These are phyloP conservation scores for Cephalophus harveyi DNA, from an alignment of 2,113 vertebrate genomes.

Conservation along the genomic window DNA sequence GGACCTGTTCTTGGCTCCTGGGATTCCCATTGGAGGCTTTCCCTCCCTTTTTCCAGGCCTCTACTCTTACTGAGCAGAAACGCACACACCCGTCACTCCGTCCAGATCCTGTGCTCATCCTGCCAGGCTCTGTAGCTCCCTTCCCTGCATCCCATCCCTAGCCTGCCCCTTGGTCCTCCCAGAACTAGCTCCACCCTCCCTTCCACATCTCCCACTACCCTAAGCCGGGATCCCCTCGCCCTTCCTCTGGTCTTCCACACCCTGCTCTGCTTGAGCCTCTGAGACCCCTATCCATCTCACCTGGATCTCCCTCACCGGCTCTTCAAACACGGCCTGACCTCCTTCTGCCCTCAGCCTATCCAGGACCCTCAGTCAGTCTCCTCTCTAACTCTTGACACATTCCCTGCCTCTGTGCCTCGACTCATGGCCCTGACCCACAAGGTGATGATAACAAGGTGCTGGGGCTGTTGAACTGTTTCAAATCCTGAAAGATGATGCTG, in stretches of 20 bases:
- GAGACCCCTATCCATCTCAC: neutral
- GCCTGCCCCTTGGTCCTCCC: neutral
- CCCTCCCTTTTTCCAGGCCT: neutral
- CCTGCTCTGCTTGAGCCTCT: neutral
- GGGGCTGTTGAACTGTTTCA: too few species aligned
- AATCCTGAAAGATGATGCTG: too few species aligned
- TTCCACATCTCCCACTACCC: neutral
- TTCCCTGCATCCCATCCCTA: neutral
- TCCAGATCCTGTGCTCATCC: neutral
- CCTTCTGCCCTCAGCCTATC: neutral
- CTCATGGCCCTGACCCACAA: neutral
- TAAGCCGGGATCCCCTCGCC: neutral
- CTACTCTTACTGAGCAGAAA: neutral
- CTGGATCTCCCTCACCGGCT: neutral
- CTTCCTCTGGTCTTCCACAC: neutral
- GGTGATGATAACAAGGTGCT: too few species aligned
- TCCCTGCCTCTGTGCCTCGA: neutral
- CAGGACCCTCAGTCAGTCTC: neutral
- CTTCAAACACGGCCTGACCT: neutral
- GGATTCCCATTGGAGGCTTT: conserved; percentile 7
- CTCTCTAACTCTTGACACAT: neutral
- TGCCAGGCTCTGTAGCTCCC: neutral
- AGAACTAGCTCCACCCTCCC: neutral
- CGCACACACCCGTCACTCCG: neutral
- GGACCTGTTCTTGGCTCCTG: conserved; percentile 30